phyloP scores from a whole-genome alignment of 2,113 vertebrate species.

The Tamias sibiricus region DNA sequence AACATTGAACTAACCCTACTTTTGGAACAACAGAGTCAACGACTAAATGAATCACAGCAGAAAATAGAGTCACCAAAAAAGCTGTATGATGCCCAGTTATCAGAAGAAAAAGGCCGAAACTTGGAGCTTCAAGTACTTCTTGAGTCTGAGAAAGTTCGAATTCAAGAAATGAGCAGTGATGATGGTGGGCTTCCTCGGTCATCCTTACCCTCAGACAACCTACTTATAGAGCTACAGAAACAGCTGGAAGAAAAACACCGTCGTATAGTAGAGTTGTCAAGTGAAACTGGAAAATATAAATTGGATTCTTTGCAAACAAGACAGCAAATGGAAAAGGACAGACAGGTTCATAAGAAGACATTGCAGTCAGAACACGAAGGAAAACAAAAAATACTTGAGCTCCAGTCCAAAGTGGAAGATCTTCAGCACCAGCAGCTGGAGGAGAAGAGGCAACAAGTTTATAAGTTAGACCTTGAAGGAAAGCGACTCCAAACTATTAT shows the following conservation, averaged over 20 bases:
- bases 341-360: constrained; percentile 86
- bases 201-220: constrained; percentile 82
- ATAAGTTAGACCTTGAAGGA: constrained; percentile 89
- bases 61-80: constrained; percentile 88
- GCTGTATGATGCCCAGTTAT: constrained; percentile 85
- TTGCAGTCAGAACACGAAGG: constrained; percentile 87
- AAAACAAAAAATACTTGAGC: constrained; percentile 87
- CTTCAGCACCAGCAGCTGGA: constrained; percentile 91
- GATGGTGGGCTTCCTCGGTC: constrained; percentile 76
- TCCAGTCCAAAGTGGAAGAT: constrained; percentile 87
- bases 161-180: constrained; percentile 88
- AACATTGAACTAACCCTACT: constrained; percentile 87
- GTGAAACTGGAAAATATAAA: constrained; percentile 92
- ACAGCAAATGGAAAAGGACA: constrained; percentile 91
- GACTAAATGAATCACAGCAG: constrained; percentile 88
- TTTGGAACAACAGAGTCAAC: constrained; percentile 90
- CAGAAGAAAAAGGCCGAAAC: constrained; percentile 86
- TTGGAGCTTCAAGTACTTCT: constrained; percentile 94
- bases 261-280: constrained; percentile 91
- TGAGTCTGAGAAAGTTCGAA: constrained; percentile 91
- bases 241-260: constrained; percentile 93
- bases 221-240: constrained; percentile 91
- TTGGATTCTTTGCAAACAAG: constrained; percentile 90
- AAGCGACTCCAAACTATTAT: constrained; percentile 89
- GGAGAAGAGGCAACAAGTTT: constrained; percentile 87